Evolutionary conservation across 2,888 invertebrate species (phyloP).

Genomic region (Catocala nupta): DNA sequence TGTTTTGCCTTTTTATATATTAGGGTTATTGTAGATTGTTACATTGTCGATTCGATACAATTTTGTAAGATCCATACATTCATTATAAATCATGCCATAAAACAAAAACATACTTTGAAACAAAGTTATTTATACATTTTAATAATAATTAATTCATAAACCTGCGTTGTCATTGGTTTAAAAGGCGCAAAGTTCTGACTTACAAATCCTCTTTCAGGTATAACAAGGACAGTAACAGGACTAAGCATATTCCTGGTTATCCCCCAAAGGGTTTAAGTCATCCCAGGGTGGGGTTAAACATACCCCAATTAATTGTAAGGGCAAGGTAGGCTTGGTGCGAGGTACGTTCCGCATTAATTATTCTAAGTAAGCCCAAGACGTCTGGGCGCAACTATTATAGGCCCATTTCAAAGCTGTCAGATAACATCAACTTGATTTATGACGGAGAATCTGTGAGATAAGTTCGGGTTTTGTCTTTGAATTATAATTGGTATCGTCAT

Average conservation of each 20-base stretch:
- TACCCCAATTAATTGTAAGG: constrained; percentile 56
- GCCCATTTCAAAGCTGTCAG: constrained; percentile 56
- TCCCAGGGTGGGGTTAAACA: constrained; percentile 41
- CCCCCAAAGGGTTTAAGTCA: constrained; percentile 37
- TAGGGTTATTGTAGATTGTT: no score
- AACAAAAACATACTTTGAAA: no score
- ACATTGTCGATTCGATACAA: no score
- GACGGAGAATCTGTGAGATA: constrained; percentile 47
- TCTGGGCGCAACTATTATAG: constrained; percentile 52
- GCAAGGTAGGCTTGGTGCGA: constrained; percentile 43
- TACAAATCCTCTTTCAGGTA: neutral
- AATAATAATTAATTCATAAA: no score
- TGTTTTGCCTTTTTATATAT: no score
- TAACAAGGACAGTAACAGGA: constrained; percentile 20
- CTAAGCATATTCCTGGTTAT: constrained; percentile 15
- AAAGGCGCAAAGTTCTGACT: no score
- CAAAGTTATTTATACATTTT: no score
- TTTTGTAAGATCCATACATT: no score
- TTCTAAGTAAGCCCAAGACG: constrained; percentile 50
- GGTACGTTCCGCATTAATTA: constrained; percentile 55
- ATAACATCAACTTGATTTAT: constrained; percentile 56
- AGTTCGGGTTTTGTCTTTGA: constrained; percentile 42
- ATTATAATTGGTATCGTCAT: constrained; percentile 45
- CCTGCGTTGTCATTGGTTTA: no score
- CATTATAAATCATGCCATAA: no score